phyloP scores from a whole-genome alignment of 2,888 invertebrate species.

The Parascotia fuliginaria region DNA sequence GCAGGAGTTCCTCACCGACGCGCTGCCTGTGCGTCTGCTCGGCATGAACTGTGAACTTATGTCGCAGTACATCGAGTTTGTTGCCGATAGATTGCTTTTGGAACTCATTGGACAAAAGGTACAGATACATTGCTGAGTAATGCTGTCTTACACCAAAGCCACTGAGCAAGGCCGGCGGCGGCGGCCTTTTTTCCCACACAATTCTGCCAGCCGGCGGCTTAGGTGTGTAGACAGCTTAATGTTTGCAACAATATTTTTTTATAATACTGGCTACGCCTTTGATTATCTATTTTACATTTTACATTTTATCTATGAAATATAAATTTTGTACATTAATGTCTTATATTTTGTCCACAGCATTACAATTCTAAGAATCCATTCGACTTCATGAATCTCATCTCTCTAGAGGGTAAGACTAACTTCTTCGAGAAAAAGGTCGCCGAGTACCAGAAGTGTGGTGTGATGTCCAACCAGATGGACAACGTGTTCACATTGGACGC shows the following conservation, averaged over 20 bases:
- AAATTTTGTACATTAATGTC: too few species aligned
- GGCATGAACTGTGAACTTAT: constrained; percentile 99
- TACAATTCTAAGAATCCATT: constrained; percentile 98
- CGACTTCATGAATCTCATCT: constrained; percentile 99
- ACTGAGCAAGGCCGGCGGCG: too few species aligned
- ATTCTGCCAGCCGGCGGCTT: too few species aligned
- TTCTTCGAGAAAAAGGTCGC: constrained; percentile 99
- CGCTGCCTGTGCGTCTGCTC: constrained; percentile 96
- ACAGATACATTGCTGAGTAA: too few species aligned
- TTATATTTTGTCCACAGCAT: constrained; percentile 87
- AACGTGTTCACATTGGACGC: constrained; percentile 93
- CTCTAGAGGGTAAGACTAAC: constrained; percentile 99
- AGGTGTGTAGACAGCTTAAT: too few species aligned
- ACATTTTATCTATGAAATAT: too few species aligned
- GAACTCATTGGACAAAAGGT: constrained; percentile 96
- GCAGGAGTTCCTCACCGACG: constrained; percentile 98
- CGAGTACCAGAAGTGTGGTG: constrained; percentile 98
- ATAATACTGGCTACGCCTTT: too few species aligned
- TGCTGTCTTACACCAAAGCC: too few species aligned
- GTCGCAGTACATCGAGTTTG: constrained; percentile 99
- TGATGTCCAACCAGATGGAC: constrained; percentile 89
- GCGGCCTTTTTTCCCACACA: too few species aligned
- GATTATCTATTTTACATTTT: too few species aligned
- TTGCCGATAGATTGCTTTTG: constrained; percentile 96
- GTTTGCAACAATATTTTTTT: too few species aligned